Percentiles rank a stretch among this genome's conserved stretches.
Conservation (phyloP, 2,113 vertebrate genomes). For the Dasypus novemcinctus region DNA sequence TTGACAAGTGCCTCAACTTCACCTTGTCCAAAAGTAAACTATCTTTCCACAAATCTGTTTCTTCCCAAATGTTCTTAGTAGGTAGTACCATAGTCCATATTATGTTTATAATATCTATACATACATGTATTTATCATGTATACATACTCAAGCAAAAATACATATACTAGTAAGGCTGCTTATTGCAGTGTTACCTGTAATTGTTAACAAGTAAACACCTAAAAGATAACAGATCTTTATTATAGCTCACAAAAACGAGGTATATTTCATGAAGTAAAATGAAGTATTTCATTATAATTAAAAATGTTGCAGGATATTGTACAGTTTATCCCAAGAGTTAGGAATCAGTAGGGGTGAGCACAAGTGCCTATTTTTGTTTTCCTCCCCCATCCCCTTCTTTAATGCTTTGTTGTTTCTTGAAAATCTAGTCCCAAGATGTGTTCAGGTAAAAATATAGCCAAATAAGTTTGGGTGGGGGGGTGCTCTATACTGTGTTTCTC, state of each 20-base stretch:
- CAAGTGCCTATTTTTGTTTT: not conserved
- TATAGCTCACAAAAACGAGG: not conserved
- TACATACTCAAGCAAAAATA: not conserved
- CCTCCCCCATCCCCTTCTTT: not conserved
- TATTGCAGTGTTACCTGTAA: not conserved
- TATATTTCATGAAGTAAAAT: not conserved
- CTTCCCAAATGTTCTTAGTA: not conserved
- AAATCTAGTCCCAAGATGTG: not conserved
- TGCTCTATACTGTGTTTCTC: not conserved
- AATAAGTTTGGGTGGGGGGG: not conserved
- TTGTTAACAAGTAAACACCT: not conserved
- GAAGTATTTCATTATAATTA: not conserved
- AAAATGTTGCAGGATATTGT: not conserved
- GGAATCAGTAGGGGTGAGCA: not conserved
- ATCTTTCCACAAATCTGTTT: not conserved
- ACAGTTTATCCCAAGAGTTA: not conserved
- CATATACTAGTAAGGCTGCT: not conserved
- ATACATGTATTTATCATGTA: not conserved
- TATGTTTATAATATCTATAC: not conserved
- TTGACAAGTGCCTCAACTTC: not conserved
- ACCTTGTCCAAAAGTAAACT: not conserved
- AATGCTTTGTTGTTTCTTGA: not conserved
- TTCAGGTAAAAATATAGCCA: not conserved
- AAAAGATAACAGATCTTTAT: not conserved
- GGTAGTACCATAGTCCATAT: not conserved